Evolutionary conservation across 2,113 vertebrate species (phyloP), one percentile per base, ranked within the genome.

Genomic region (Macrotus californicus): DNA sequence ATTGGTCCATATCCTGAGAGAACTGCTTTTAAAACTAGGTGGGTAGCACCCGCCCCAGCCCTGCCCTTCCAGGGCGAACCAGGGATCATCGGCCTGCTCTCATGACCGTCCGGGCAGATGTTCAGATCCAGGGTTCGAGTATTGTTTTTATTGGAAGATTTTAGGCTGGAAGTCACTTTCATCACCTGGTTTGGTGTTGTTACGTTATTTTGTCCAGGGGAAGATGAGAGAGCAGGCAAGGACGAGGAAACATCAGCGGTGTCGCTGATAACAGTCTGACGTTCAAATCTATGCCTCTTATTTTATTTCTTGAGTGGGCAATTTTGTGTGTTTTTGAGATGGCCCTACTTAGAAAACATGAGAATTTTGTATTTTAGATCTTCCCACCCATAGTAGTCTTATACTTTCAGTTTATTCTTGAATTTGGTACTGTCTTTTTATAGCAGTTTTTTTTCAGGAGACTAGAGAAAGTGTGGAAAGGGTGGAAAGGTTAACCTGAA

Each of bases 221-320:
- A 76, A 36, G 48, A 7, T 7, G 69, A 76, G 72, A 2, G 2
- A 18, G 26, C 48, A 2, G 12, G 34, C 43, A 70, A 14, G 59
- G 86, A 19, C 3, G 5, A 43, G 43, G 82, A 59, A 2, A 4
- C 3, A 0, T 2, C 1, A 64, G 2, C 34, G 18, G 2, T 31
- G 1, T 67, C 34, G 18, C 69, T 36, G n/a, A n/a, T 31, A 39
- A 16, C 46, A 7, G 11, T 48, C 26, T 56, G 41, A 46, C 56
- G 18, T 39, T 26, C 4, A 18, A 50, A 31, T 80, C 14, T 66
- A 18, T 3, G 22, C 31, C 26, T 48, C 31, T 64, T 41, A n/a
- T 85, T 86, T 89, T 54, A 48, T 84, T 77, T 81, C 59, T 76
- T 39, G n/a, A 54, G 43, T 43, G 39, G 36, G 29, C 34, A 89